These are phyloP conservation scores for Nanorana parkeri DNA, from an alignment of 2,113 vertebrate species.

Conservation along the genomic window DNA sequence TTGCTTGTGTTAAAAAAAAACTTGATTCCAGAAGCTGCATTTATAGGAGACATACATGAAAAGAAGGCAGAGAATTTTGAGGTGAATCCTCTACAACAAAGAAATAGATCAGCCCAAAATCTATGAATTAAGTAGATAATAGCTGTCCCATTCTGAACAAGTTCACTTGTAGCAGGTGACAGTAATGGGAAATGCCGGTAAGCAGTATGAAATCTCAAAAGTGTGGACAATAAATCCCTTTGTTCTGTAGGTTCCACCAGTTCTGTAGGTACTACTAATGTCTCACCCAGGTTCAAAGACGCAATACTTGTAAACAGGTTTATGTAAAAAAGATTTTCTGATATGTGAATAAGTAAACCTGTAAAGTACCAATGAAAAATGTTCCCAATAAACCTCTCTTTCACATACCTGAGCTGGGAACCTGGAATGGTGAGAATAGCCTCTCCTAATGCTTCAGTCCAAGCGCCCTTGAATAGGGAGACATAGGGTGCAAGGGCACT, in stretches of 20 bases:
- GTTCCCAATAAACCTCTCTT: no score
- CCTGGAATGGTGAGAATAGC: no score
- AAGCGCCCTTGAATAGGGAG: no score
- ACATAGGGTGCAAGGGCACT: no score
- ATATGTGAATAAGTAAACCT: no score
- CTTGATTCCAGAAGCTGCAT: not conserved
- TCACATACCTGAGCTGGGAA: no score
- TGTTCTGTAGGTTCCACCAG: not conserved
- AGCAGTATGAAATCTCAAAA: not conserved
- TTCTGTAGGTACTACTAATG: not conserved
- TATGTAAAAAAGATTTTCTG: no score
- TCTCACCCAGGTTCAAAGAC: no score
- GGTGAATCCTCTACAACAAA: conserved; percentile 25
- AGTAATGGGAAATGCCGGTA: not conserved
- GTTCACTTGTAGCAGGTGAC: not conserved
- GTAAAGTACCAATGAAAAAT: no score
- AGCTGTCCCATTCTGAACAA: not conserved
- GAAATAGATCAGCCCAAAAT: conserved; percentile 10
- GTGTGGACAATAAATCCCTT: not conserved
- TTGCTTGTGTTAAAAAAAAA: conserved; percentile 6
- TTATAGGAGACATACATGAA: conserved; percentile 8
- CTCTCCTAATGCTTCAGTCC: no score
- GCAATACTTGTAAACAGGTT: no score
- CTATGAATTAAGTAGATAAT: conserved; percentile 9
- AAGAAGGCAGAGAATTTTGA: conserved; percentile 10